phyloP scores from a whole-genome alignment of 2,888 invertebrate genomes.

The Andrena haemorrhoa region DNA sequence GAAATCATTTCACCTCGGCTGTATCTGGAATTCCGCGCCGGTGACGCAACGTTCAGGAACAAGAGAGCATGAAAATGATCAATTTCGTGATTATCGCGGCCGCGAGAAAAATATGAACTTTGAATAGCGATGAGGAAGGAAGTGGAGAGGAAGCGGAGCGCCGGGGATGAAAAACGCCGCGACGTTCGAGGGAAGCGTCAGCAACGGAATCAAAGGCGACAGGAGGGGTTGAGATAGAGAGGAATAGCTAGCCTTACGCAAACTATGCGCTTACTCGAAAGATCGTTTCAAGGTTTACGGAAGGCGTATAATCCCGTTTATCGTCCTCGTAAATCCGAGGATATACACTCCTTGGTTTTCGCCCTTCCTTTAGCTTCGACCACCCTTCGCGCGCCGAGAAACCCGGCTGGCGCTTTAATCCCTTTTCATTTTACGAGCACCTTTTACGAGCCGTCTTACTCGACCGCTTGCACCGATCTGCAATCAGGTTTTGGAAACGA shows the following conservation, averaged over 20 bases:
- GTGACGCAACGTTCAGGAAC: too few species aligned
- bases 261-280: conserved; percentile 79
- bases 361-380: conserved; percentile 43
- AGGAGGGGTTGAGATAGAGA: conserved; percentile 22
- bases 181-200: conserved; percentile 28
- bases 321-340: conserved; percentile 83
- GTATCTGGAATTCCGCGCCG: too few species aligned
- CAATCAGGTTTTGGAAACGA: conserved; percentile 57
- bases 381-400: conserved; percentile 56
- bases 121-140: conserved; percentile 2
- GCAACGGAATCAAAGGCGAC: conserved; percentile 52
- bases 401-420: conserved; percentile 78
- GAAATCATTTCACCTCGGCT: too few species aligned
- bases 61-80: too few species aligned
- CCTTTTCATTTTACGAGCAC: conserved; percentile 81
- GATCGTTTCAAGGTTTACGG: conserved; percentile 82
- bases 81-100: too few species aligned
- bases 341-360: conserved; percentile 77
- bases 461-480: conserved; percentile 57
- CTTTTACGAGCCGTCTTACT: conserved; percentile 78
- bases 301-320: conserved; percentile 82
- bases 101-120: too few species aligned
- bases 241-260: conserved; percentile 66
- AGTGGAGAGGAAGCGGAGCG: not conserved
- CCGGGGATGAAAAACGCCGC: not conserved